Percentiles rank a stretch among this genome's conserved stretches.
Evolutionary conservation across 2,888 invertebrate genomes (phyloP).

Genomic region (Sclerodermus sp.): DNA sequence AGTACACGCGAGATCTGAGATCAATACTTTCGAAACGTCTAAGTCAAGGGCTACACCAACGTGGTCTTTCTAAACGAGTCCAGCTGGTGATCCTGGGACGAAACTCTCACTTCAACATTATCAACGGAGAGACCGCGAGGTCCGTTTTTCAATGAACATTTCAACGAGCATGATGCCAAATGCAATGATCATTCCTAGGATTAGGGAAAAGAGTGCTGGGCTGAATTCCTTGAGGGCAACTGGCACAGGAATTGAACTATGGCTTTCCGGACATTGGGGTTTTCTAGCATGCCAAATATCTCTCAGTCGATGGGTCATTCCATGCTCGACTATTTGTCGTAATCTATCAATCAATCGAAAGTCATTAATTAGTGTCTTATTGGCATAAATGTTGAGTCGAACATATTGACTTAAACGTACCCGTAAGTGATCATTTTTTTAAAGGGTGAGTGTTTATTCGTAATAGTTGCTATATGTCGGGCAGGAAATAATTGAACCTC

Average conservation of each 20-base stretch:
- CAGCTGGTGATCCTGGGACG: too few species aligned
- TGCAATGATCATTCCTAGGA: constrained; percentile 26
- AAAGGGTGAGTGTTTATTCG: constrained; percentile 42
- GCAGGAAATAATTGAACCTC: constrained; percentile 53
- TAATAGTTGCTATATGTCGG: constrained; percentile 32
- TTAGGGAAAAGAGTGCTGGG: constrained; percentile 36
- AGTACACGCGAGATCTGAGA: too few species aligned
- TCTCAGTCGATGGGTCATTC: constrained; percentile 28
- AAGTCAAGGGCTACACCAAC: too few species aligned
- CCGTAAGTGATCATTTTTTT: constrained; percentile 48
- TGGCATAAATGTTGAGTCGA: background rate
- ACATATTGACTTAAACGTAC: too few species aligned
- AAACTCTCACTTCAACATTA: too few species aligned
- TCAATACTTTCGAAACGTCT: too few species aligned
- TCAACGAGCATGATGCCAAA: constrained; percentile 29
- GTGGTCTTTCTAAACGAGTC: too few species aligned
- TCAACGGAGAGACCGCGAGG: too few species aligned
- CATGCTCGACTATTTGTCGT: constrained; percentile 36
- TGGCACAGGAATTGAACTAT: constrained; percentile 36
- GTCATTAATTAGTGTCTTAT: background rate
- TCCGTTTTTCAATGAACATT: constrained; percentile 11
- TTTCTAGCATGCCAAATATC: constrained; percentile 35
- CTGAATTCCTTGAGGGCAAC: constrained; percentile 40
- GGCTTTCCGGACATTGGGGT: constrained; percentile 40
- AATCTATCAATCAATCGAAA: constrained; percentile 22